Evolutionary conservation across 1,140 invertebrate species (phyloP).

Genomic region (Callitettix versicolor): DNA sequence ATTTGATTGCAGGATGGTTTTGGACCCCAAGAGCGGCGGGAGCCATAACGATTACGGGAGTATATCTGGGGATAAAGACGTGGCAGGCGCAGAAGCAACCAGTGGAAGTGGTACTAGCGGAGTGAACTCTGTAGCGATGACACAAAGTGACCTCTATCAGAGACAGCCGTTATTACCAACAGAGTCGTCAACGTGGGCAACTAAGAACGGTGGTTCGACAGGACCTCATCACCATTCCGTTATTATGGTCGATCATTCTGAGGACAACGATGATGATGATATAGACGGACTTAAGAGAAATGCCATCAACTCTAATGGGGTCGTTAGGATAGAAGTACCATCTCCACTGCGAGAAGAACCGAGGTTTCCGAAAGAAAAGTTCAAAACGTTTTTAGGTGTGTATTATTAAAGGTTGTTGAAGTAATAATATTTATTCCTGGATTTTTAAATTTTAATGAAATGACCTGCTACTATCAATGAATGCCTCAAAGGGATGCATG

Average conservation of each 20-base stretch:
- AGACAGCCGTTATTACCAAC: constrained; percentile 39
- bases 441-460: no score
- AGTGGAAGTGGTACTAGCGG: constrained; percentile 33
- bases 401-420: no score
- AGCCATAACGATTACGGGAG: constrained; percentile 44
- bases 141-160: constrained; percentile 37
- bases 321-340: constrained; percentile 45
- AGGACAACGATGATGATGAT: constrained; percentile 37
- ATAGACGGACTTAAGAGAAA: constrained; percentile 33
- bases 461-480: no score
- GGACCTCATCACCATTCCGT: constrained; percentile 1
- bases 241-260: constrained; percentile 26
- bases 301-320: constrained; percentile 34
- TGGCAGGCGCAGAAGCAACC: constrained; percentile 22
- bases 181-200: constrained; percentile 24
- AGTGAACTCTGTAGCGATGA: constrained; percentile 21
- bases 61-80: constrained; percentile 31
- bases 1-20: constrained; percentile 38
- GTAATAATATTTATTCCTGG: no score
- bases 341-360: constrained; percentile 46
- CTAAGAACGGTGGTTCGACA: constrained; percentile 32
- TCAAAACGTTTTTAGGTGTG: constrained; percentile 53
- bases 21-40: constrained; percentile 40
- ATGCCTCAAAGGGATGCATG: no score
- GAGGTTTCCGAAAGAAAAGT: constrained; percentile 56